Percentiles rank a stretch among this genome's conserved stretches.
These are phyloP conservation scores for Eurosta solidaginis DNA, from an alignment of 1,140 invertebrate genomes.

Conservation along the genomic window DNA sequence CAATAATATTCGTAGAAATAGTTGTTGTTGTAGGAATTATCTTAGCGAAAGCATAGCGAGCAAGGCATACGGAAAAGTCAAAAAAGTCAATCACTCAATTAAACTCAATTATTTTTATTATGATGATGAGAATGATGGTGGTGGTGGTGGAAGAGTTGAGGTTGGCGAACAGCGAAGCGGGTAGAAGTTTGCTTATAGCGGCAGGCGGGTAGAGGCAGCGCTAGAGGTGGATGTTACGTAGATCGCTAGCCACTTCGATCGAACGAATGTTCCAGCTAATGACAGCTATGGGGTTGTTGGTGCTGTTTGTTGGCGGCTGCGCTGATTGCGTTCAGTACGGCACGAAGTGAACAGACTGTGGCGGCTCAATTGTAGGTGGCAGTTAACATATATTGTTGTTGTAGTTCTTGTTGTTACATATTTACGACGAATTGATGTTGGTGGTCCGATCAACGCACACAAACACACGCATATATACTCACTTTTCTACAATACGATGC, in stretches of 20 bases:
- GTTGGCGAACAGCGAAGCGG: neutral
- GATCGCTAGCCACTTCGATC: neutral
- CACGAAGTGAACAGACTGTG: neutral
- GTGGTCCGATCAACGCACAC: slow-evolving; percentile 10
- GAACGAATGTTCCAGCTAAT: too few species aligned
- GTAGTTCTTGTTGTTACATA: neutral
- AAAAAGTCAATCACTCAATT: slow-evolving; percentile 29
- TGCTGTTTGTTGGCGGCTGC: neutral
- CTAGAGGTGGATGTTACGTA: neutral
- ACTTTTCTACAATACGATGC: neutral
- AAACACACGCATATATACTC: neutral
- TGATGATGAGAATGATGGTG: slow-evolving; percentile 3
- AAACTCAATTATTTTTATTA: slow-evolving; percentile 30
- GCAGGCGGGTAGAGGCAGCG: too few species aligned
- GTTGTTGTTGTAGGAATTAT: neutral
- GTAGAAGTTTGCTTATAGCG: too few species aligned
- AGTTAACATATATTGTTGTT: neutral
- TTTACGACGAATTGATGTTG: slow-evolving; percentile 14
- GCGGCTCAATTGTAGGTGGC: neutral
- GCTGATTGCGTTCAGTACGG: neutral
- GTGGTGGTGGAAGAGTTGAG: neutral
- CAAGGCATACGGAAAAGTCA: neutral
- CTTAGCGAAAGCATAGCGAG: neutral
- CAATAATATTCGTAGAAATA: neutral
- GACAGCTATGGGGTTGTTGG: neutral